Evolutionary conservation across 1,140 invertebrate species (phyloP).

Genomic region (Melitaea cinxia): DNA sequence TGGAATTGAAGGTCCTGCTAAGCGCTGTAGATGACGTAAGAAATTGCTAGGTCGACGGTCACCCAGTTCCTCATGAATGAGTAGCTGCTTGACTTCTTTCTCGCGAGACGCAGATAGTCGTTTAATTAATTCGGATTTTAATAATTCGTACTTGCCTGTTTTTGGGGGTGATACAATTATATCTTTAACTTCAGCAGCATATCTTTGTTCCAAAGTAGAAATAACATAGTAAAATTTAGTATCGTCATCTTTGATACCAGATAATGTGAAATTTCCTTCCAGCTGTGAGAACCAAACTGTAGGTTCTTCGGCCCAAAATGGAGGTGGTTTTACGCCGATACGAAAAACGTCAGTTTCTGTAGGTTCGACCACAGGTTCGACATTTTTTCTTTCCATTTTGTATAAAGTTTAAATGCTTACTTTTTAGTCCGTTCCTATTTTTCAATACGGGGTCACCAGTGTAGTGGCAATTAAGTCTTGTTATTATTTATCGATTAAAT

Average conservation of each 20-base stretch:
- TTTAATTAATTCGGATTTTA: conserved; percentile 13
- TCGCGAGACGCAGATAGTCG: conserved; percentile 12
- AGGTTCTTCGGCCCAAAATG: conserved; percentile 12
- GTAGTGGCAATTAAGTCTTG: too few species aligned
- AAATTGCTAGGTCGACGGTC: neutral
- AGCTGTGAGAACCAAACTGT: conserved; percentile 10
- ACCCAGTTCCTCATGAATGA: conserved; percentile 11
- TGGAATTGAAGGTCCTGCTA: conserved; percentile 11
- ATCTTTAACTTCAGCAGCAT: conserved; percentile 9
- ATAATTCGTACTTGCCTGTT: conserved; percentile 15
- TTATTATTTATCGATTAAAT: too few species aligned
- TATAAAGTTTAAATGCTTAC: too few species aligned
- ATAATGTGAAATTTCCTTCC: conserved; percentile 14
- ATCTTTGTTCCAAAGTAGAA: neutral
- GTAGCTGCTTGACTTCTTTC: conserved; percentile 17
- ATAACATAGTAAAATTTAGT: neutral
- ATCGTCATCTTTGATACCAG: conserved; percentile 9
- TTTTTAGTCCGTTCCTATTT: too few species aligned
- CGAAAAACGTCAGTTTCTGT: conserved; percentile 12
- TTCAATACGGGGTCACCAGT: too few species aligned
- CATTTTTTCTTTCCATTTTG: too few species aligned
- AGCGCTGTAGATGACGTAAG: neutral
- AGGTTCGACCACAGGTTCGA: too few species aligned
- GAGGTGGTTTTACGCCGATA: conserved; percentile 11
- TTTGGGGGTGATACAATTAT: conserved; percentile 19